Base-by-base conservation (phyloP, 2,797 vertebrate species). In the Enteromius mattozi region DNA sequence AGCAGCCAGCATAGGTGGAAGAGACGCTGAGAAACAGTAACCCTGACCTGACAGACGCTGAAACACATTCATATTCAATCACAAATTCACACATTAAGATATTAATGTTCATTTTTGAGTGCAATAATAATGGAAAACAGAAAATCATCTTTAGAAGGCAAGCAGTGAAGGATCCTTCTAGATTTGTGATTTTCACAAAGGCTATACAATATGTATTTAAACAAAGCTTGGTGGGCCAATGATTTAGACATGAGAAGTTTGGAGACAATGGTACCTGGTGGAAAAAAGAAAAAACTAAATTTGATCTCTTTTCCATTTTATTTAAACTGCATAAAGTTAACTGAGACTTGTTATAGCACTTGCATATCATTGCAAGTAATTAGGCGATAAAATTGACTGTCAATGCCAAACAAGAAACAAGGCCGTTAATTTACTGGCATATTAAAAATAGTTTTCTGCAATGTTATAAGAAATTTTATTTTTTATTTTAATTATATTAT, bases 21-120 rank as follows among this genome's bases (percentile, higher is more conserved):
- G 91, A 0, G 98, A 99, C 10, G 98, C 98, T 51, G 98, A 99
- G 90, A 99, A 99, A 89, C 98, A 99, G 93, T 99, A 99, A 2
- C 98, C 98, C 90, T 99, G 98, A 21, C 98, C 98, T 0, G 98
- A 99, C 42, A 99, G 93, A 74, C 97, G 92, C 98, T 99, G 74
- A 81, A 7, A 80, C 5, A 65, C 68, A 84, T 27, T 27, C 3
- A 71, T 33, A 65, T 27, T 33, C 8, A 42, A 59, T 81, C 12
- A 71, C 17, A 47, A 16, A 54, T 1, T 45, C 37, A 75, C 68
- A 61, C 1, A 17, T n/a, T 33, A 37, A 35, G 1, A 59, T 24
- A 70, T 3, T 21, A 2, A 35, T 35, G 47, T 56, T 37, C 5
- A 16, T 4, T 37, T 40, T 3, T 24, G 3, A 37, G 47, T 35